Percentiles rank a stretch among this genome's conserved stretches.
Conservation (phyloP, 1,140 invertebrate species). For the Drosophila aff. region DNA sequence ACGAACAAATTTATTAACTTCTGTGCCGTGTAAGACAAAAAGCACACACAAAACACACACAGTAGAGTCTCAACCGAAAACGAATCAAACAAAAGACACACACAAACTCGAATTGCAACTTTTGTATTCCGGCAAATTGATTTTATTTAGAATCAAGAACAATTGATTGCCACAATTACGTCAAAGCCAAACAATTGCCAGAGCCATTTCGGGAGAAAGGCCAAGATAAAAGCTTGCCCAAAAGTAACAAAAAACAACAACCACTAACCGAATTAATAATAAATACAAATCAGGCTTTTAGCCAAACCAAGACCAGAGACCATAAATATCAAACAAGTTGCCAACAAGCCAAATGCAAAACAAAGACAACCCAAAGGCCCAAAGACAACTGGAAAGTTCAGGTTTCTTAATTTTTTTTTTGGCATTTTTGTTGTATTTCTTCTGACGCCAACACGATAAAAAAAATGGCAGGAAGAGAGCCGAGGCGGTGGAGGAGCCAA, state of each 20-base stretch:
- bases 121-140: constrained; percentile 26
- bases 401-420: constrained; percentile 40
- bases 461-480: constrained; percentile 9
- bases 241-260: constrained; percentile 33
- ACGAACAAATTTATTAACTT: constrained; percentile 50
- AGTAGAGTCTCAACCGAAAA: constrained; percentile 6
- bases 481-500: not conserved
- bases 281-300: constrained; percentile 66
- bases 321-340: constrained; percentile 81
- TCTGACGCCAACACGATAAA: constrained; percentile 28
- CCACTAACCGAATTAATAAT: constrained; percentile 66
- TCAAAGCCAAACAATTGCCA: constrained; percentile 48
- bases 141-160: constrained; percentile 34
- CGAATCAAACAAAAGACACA: constrained; percentile 56
- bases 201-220: constrained; percentile 70
- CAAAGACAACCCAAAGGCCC: constrained; percentile 36
- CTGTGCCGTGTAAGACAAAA: constrained; percentile 48
- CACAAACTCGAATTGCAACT: constrained; percentile 63
- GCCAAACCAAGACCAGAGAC: constrained; percentile 65
- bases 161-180: constrained; percentile 77
- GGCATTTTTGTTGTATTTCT: constrained; percentile 30
- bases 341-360: constrained; percentile 42
- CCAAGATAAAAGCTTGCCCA: constrained; percentile 41
- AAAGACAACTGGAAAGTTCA: constrained; percentile 73
- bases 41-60: constrained; percentile 18